Base-by-base conservation (phyloP, 2,888 invertebrate genomes). In the Ligdia adustata region DNA sequence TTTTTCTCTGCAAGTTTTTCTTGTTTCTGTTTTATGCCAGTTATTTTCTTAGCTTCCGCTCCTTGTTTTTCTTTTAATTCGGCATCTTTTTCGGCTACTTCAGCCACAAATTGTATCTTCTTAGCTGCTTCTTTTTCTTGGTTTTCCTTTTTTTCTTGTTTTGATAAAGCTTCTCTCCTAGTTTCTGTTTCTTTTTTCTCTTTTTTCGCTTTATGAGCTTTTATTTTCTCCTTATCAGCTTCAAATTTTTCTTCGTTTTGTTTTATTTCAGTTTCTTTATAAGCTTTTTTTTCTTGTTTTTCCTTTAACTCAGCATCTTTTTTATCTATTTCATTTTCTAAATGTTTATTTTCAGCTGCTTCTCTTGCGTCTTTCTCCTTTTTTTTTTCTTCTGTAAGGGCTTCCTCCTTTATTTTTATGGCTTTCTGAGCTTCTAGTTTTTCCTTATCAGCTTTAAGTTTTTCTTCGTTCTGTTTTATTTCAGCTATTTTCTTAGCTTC, bases 301-400 rank as follows among this genome's bases (percentile, higher is more conserved):
- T 57, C 42, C 9, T 42, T 37, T 9, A 14, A n/a, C 2, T 31
- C 13, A 13, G 26, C 6, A n/a, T 48, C 32, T 38, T 33, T 37
- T n/a, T 46, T 38, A 44, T 52, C 18, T 47, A 53, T 35, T 6
- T 57, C 27, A 40, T 51, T 50, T 27, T 24, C n/a, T 1, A n/a
- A 3, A 3, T 24, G 24, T 6, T 54, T 15, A 44, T 52, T 32
- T 5, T 57, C 26, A 50, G 33, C 18, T 52, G 33, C 9, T 54
- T 39, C 4, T 55, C 20, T 42, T 47, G 48, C 16, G 3, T 14
- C 31, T 20, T 22, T 6, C 5, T 20, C 22, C 14, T 31, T 1
- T 2, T 29, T n/a, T 27, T 14, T n/a, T 7, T 14, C 9, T 6
- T 31, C 13, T 18, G 4, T 9, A n/a, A n/a, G n/a, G n/a, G n/a